Conservation (phyloP, 2,113 vertebrate species). For the Phoenicopterus ruber region DNA sequence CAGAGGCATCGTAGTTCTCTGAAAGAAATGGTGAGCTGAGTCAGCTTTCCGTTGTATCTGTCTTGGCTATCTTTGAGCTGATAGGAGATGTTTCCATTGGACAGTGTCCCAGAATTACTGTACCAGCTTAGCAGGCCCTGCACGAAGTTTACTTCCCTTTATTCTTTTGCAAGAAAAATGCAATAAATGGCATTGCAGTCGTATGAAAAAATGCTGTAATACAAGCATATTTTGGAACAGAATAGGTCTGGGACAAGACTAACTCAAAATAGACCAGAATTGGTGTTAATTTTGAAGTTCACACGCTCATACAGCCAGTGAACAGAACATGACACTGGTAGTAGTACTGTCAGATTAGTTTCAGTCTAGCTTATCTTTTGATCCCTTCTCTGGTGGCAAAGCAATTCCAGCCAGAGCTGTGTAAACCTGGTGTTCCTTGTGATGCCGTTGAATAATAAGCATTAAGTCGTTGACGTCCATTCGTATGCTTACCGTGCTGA, state of each 20-base stretch:
- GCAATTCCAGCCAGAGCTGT: not conserved
- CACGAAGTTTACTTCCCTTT: not conserved
- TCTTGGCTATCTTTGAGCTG: not conserved
- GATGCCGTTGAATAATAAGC: not conserved
- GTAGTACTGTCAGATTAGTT: not conserved
- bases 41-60: not conserved
- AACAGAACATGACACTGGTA: not conserved
- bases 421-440: not conserved
- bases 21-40: not conserved
- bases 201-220: not conserved
- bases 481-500: not conserved
- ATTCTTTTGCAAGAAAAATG: not conserved
- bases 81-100: not conserved
- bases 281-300: not conserved
- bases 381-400: not conserved
- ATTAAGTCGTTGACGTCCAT: not conserved
- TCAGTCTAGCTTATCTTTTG: not conserved
- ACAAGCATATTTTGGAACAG: not conserved
- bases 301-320: not conserved
- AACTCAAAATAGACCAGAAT: not conserved
- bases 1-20: not conserved
- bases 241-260: not conserved
- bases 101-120: not conserved
- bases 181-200: not conserved
- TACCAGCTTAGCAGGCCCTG: not conserved